Conservation (phyloP, 2,888 invertebrate species). For the Clostera curtula region DNA sequence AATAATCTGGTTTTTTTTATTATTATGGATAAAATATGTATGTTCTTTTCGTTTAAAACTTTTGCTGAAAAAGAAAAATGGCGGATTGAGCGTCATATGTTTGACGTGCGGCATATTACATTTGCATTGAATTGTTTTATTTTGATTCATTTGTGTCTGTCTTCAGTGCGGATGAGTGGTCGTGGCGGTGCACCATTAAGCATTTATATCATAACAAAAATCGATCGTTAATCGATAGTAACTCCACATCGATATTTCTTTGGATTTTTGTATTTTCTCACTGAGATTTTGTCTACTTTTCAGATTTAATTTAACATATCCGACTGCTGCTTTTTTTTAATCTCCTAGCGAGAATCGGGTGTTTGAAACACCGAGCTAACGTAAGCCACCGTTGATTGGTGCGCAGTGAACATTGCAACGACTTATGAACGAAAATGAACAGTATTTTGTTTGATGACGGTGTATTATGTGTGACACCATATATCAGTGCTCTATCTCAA, state of each 20-base stretch:
- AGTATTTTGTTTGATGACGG: constrained; percentile 28
- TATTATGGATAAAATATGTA: too few species aligned
- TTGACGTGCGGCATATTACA: constrained; percentile 1
- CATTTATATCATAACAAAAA: background rate
- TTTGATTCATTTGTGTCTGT: constrained; percentile 12
- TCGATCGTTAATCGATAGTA: too few species aligned
- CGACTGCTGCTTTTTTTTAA: too few species aligned
- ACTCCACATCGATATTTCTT: constrained; percentile 3
- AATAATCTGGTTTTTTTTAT: too few species aligned
- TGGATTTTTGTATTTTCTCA: background rate
- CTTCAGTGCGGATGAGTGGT: constrained; percentile 36
- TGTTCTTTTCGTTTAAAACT: too few species aligned
- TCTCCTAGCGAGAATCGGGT: too few species aligned
- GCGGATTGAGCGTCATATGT: too few species aligned
- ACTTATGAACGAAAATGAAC: constrained; percentile 24
- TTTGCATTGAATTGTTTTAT: constrained; percentile 13
- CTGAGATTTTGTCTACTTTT: constrained; percentile 1
- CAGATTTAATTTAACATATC: too few species aligned
- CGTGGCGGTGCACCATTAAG: constrained; percentile 25
- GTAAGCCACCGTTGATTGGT: constrained; percentile 20
- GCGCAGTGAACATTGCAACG: constrained; percentile 14
- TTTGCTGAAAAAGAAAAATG: too few species aligned
- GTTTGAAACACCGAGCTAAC: constrained; percentile 8
- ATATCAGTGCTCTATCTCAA: constrained; percentile 18
- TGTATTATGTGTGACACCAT: constrained; percentile 34